phyloP scores from a whole-genome alignment of 2,797 vertebrate species.

The Falco cherrug region DNA sequence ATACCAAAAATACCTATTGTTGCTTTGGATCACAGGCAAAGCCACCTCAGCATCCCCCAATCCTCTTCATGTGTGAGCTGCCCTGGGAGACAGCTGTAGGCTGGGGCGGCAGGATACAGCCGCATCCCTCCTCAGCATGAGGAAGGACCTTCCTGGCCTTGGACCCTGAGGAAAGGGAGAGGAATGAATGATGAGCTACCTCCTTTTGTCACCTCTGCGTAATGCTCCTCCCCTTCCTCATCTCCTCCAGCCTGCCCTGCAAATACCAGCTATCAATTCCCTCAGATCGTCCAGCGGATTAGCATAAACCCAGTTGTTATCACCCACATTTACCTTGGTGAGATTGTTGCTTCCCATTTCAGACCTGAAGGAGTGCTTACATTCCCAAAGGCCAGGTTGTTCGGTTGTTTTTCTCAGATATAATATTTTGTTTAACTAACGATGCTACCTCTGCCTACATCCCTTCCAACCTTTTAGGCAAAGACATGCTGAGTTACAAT shows the following conservation, averaged over 20 bases:
- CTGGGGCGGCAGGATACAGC: background rate
- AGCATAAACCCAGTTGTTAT: background rate
- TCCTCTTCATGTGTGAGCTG: background rate
- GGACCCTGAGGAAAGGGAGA: background rate
- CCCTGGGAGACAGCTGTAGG: background rate
- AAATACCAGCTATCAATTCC: background rate
- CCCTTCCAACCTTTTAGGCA: background rate
- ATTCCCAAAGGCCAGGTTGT: background rate
- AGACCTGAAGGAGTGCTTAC: background rate
- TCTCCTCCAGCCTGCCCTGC: background rate
- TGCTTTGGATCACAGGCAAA: background rate
- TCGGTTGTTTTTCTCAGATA: background rate
- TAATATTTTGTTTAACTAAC: background rate
- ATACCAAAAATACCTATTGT: background rate
- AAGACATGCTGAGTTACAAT: background rate
- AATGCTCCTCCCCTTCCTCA: background rate
- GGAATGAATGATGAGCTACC: background rate
- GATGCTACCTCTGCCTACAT: background rate
- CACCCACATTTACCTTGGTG: background rate
- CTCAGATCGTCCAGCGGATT: rapidly evolving
- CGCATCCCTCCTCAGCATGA: background rate
- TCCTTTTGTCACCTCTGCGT: background rate
- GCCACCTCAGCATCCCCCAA: background rate
- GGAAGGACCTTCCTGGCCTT: background rate
- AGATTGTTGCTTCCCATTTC: background rate